Evolutionary conservation across 2,797 vertebrate genomes (phyloP), one percentile per base, ranked within the genome.

Genomic region (Oophaga sylvatica): DNA sequence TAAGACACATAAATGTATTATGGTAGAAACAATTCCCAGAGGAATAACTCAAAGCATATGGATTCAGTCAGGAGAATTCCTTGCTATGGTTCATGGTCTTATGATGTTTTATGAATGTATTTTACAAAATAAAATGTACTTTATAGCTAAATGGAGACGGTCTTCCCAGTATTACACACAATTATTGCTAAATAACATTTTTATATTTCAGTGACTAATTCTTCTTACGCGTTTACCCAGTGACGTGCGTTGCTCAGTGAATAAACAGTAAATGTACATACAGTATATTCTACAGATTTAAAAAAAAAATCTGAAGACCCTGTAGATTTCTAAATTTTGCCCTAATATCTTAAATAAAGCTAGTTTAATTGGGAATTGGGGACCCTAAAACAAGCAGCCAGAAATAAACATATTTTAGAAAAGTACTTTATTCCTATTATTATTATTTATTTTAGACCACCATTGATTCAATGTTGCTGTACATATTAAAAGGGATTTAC

Each of bases 101-200:
- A 94, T 93, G 93, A 94, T 94, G 92, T 93, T 95, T 95, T 94
- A 95, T 94, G 94, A 95, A 93, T 94, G 94, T 92, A 93, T 94
- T 95, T 95, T 95, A 94, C 94, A 95, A 94, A 95, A 94, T 95
- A 95, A 94, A 95, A 88, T 92, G 93, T 76, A 90, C 91, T 94
- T 94, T 93, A 91, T 91, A 91, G 87, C 91, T 92, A 95, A 94
- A 91, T 80, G 88, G 90, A 92, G 90, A 92, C 91, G 53, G 93
- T 91, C 93, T 94, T 93, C 91, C 91, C 87, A 0, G 90, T 93
- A 92, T 93, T 94, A 93, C 95, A 92, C 94, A 95, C 93, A 90
- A 83, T 87, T 83, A 91, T 89, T 90, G 90, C 90, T 93, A 93
- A 93, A 88, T 20, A 91, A 92, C 90, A 75, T 59, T 93, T 82